phyloP scores from a whole-genome alignment of 2,797 vertebrate species.

The Coregonus ussuriensis region DNA sequence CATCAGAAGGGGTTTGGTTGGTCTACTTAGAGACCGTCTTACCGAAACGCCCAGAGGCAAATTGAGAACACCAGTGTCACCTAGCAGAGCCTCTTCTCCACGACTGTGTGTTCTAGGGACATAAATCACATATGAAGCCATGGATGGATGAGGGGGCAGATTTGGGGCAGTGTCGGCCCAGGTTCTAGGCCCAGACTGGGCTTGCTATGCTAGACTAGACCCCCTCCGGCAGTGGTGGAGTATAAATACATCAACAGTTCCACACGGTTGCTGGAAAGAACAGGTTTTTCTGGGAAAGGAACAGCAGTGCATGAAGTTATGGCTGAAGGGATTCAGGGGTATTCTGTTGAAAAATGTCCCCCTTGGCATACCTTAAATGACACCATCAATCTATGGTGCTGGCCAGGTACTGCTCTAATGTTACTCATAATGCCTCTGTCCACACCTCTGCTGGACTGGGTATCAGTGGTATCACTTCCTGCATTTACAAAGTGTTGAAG shows the following conservation, averaged over 20 bases:
- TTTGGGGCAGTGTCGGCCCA: constrained; percentile 4
- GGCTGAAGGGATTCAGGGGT: background rate
- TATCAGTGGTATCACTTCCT: background rate
- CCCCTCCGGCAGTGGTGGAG: background rate
- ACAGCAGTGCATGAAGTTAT: background rate
- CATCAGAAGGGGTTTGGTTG: background rate
- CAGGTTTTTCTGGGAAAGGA: background rate
- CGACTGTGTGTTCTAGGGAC: background rate
- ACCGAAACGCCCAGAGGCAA: background rate
- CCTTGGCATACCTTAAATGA: constrained; percentile 35
- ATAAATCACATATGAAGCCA: constrained; percentile 3
- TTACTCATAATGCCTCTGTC: constrained; percentile 9
- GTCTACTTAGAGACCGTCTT: background rate
- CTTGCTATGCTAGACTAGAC: background rate
- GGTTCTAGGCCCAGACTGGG: constrained; percentile 1
- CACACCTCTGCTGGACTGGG: background rate
- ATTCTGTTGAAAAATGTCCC: constrained; percentile 33
- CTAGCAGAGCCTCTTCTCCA: background rate
- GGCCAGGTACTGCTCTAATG: constrained; percentile 19
- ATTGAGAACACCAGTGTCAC: background rate
- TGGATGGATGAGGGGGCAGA: constrained; percentile 1
- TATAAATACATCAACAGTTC: background rate
- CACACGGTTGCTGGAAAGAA: background rate
- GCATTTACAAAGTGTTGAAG: too few species aligned
- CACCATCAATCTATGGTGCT: constrained; percentile 38